phyloP scores from a whole-genome alignment of 1,140 invertebrate species.

The Amphibalanus amphitrite region DNA sequence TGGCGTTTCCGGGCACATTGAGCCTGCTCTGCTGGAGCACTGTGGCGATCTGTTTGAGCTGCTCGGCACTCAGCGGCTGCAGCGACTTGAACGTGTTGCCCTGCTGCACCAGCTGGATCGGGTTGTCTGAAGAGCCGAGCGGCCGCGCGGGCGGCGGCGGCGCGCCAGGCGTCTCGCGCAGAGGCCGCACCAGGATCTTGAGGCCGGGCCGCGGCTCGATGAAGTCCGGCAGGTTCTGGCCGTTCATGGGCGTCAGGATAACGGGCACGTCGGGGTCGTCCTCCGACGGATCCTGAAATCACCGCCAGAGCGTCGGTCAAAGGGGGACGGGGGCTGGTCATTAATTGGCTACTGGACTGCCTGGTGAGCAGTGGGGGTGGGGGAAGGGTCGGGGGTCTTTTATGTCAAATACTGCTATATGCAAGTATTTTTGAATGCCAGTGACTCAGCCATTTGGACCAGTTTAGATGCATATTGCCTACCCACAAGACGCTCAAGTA shows the following conservation, averaged over 20 bases:
- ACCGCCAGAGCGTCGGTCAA: too few species aligned
- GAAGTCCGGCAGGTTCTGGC: not conserved
- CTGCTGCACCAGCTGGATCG: conserved; percentile 44
- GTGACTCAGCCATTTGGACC: too few species aligned
- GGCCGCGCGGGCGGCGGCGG: conserved; percentile 18
- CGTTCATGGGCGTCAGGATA: not conserved
- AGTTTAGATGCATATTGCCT: too few species aligned
- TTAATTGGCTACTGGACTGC: too few species aligned
- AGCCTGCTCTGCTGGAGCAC: conserved; percentile 35
- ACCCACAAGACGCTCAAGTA: too few species aligned
- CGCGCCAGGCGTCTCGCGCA: not conserved
- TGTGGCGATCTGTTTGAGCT: conserved; percentile 41
- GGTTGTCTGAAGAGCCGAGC: conserved; percentile 40
- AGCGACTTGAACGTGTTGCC: conserved; percentile 37
- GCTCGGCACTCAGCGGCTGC: conserved; percentile 37
- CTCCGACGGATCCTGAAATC: not conserved
- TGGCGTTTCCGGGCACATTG: conserved; percentile 25
- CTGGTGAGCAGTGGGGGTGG: too few species aligned
- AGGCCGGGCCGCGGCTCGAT: conserved; percentile 3
- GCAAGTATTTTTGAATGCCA: too few species aligned
- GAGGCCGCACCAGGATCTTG: conserved; percentile 1
- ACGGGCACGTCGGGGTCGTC: not conserved
- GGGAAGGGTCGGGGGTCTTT: too few species aligned
- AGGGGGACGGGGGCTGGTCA: too few species aligned
- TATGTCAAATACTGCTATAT: too few species aligned